Evolutionary conservation across 2,888 invertebrate genomes (phyloP), one percentile per base, ranked within the genome.

Genomic region (Geotrupes spiniger): DNA sequence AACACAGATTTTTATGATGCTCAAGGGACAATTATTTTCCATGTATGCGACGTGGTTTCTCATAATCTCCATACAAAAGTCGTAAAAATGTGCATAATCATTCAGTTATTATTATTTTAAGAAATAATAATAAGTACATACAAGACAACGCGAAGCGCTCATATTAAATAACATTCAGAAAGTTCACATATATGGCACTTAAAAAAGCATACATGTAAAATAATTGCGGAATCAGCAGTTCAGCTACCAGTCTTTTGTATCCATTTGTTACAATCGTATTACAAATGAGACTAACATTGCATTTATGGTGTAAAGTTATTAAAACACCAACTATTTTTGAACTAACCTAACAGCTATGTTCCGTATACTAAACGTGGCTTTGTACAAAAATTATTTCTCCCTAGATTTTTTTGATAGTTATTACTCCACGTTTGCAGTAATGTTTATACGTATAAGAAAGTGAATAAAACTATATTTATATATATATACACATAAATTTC

Each of bases 321-420:
- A 38, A 38, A 25, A 38, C 21, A 38, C 25, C 21, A 25, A 38
- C 17, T 38, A 38, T 21, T 38, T 33, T 38, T 11, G 17, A 17
- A 33, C 47, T 51, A 48, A 44, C 42, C 43, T 48, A 48, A 48
- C 36, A 45, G 29, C 48, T 47, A 47, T 48, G 39, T 46, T 49
- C 56, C 56, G 56, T 56, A 56, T 56, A 56, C 56, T 52, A 56
- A 47, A 56, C 36, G 49, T 56, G 56, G 56, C 56, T 56, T 56
- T 56, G 53, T 53, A 53, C 53, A 53, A 56, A 54, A 56, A 52
- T 53, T 56, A 52, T 46, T 53, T 51, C 41, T 26, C 36, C 36
- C 38, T 37, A 50, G 37, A 37, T 39, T 42, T 49, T 31, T 25
- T 31, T 41, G 17, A 26, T 46, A 33, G 17, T 46, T 33, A 46